Conservation (phyloP, 53 echinoderm and acorn worm genomes). For the Paracentrotus lividus region DNA sequence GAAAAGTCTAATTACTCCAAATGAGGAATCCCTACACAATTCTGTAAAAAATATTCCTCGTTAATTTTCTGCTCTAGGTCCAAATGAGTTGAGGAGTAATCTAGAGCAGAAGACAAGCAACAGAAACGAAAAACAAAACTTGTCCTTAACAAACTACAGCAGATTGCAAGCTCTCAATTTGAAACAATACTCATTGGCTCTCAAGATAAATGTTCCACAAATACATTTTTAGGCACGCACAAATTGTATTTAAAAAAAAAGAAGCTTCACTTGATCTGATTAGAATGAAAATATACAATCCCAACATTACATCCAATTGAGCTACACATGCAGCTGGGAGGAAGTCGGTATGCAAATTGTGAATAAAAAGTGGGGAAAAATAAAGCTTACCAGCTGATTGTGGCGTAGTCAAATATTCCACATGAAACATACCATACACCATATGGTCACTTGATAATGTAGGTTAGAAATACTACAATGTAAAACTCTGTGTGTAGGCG, state of each 20-base stretch:
- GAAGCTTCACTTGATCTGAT: no score
- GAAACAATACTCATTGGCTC: no score
- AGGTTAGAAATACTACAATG: background rate
- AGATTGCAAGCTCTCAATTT: background rate
- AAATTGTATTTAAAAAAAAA: no score
- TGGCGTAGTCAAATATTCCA: constrained; percentile 12
- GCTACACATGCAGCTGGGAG: background rate
- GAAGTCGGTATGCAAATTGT: no score
- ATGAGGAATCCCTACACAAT: constrained; percentile 39
- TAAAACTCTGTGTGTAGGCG: background rate
- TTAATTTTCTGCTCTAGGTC: no score
- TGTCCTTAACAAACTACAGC: background rate
- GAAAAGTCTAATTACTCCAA: background rate
- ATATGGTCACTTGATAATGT: constrained; percentile 16
- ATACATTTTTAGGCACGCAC: no score
- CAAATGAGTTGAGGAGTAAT: no score
- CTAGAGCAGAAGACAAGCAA: background rate
- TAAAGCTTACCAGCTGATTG: constrained; percentile 31
- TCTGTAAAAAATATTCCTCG: no score
- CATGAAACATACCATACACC: constrained; percentile 21
- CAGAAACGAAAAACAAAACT: no score
- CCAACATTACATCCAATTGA: background rate
- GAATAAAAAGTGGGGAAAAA: no score
- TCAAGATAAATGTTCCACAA: no score
- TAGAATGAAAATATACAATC: no score